Evolutionary conservation across 2,888 invertebrate species (phyloP).

Genomic region (Erebia palarica): DNA sequence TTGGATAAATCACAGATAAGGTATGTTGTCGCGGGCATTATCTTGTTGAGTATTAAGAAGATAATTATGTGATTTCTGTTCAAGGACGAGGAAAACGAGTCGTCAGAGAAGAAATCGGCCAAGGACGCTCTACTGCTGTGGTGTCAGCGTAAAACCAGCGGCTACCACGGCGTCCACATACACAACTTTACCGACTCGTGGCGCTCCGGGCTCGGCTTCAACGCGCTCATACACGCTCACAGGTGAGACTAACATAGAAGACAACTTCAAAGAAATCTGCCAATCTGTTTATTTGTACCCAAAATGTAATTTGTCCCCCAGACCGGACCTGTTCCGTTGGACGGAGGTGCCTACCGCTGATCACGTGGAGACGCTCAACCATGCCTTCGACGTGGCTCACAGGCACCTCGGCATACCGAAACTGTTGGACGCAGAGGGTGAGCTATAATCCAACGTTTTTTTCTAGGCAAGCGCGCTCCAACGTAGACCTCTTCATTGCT

Average conservation of each 20-base stretch:
- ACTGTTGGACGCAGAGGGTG: conserved; percentile 96
- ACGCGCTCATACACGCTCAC: conserved; percentile 98
- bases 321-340: conserved; percentile 97
- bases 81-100: conserved; percentile 97
- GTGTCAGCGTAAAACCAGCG: conserved; percentile 99
- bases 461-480: no score
- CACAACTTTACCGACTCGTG: conserved; percentile 96
- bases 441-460: no score
- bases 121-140: conserved; percentile 98
- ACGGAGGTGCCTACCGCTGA: conserved; percentile 88
- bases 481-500: no score
- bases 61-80: background rate
- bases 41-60: no score
- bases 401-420: conserved; percentile 95
- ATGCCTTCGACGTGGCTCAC: conserved; percentile 98
- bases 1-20: no score
- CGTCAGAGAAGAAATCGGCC: conserved; percentile 98
- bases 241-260: conserved; percentile 80
- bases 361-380: conserved; percentile 97
- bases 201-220: conserved; percentile 98
- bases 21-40: no score
- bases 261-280: conserved; percentile 98
- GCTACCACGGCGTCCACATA: conserved; percentile 94
- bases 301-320: conserved; percentile 37
- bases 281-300: conserved; percentile 78